These are phyloP conservation scores for Drosophila yooni DNA, from an alignment of 2,888 invertebrate genomes.

Conservation along the genomic window DNA sequence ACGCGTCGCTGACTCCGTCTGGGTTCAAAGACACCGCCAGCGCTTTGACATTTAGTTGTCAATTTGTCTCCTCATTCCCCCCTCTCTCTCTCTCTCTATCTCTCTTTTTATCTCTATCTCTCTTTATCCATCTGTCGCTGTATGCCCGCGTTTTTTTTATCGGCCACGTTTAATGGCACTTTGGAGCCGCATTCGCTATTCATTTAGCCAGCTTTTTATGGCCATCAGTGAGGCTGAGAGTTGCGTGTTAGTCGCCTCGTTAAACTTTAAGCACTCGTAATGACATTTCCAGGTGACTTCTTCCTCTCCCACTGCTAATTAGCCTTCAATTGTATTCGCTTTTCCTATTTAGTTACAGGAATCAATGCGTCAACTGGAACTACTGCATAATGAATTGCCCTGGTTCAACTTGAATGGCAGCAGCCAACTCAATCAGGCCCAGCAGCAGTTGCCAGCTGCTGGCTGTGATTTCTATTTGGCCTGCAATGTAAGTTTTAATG, in stretches of 20 bases:
- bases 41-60: slow-evolving; percentile 53
- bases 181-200: slow-evolving; percentile 44
- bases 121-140: neutral
- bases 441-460: slow-evolving; percentile 6
- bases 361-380: slow-evolving; percentile 64
- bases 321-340: slow-evolving; percentile 39
- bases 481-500: slow-evolving; percentile 82
- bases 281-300: slow-evolving; percentile 28
- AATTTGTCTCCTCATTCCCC: slow-evolving; percentile 4
- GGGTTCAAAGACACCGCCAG: slow-evolving; percentile 42
- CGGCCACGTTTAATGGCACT: slow-evolving; percentile 47
- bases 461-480: slow-evolving; percentile 84
- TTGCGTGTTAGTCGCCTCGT: slow-evolving; percentile 39
- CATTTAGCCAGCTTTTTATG: slow-evolving; percentile 51
- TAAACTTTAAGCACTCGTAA: slow-evolving; percentile 27
- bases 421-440: slow-evolving; percentile 5
- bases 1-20: slow-evolving; percentile 19
- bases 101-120: neutral
- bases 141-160: slow-evolving; percentile 9
- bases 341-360: slow-evolving; percentile 59
- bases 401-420: slow-evolving; percentile 30
- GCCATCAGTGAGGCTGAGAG: slow-evolving; percentile 26
- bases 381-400: slow-evolving; percentile 42
- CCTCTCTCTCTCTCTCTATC: neutral
- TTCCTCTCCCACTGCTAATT: slow-evolving; percentile 51